These are phyloP conservation scores for Struthio camelus DNA, from an alignment of 2,113 vertebrate genomes.

Conservation along the genomic window DNA sequence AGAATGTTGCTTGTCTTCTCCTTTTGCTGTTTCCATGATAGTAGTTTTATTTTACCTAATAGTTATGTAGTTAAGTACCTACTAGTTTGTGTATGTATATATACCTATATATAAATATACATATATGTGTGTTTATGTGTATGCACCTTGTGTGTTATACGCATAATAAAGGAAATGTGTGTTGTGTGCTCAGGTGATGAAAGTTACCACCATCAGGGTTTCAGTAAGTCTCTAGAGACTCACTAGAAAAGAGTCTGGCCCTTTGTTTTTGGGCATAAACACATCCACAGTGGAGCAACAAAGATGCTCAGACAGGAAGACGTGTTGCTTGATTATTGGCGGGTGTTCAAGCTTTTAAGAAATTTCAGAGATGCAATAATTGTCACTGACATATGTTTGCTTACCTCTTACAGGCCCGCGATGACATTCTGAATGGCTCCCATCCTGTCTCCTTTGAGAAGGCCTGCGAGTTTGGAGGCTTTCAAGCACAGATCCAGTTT, in stretches of 20 bases:
- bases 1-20: not conserved
- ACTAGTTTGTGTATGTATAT: not conserved
- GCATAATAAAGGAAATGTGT: accelerated
- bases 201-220: not conserved
- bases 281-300: not conserved
- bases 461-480: slow-evolving; percentile 96
- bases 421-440: slow-evolving; percentile 98
- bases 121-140: not conserved
- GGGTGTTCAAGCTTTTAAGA: not conserved
- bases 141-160: not conserved
- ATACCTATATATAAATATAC: accelerated
- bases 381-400: not conserved
- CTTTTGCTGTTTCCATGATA: not conserved
- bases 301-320: not conserved
- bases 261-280: not conserved
- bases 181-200: not conserved
- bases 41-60: not conserved
- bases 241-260: not conserved
- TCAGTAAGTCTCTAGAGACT: not conserved
- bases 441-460: slow-evolving; percentile 99
- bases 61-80: not conserved
- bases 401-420: slow-evolving; percentile 84
- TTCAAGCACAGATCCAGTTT: slow-evolving; percentile 99
- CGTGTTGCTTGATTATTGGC: not conserved
- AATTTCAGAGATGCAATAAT: not conserved